A percentile compares a stretch with the other conserved stretches of the same genome.
Conservation (phyloP, 92 coral and sea anemone genomes). For the Zoanthus sansibaricus region DNA sequence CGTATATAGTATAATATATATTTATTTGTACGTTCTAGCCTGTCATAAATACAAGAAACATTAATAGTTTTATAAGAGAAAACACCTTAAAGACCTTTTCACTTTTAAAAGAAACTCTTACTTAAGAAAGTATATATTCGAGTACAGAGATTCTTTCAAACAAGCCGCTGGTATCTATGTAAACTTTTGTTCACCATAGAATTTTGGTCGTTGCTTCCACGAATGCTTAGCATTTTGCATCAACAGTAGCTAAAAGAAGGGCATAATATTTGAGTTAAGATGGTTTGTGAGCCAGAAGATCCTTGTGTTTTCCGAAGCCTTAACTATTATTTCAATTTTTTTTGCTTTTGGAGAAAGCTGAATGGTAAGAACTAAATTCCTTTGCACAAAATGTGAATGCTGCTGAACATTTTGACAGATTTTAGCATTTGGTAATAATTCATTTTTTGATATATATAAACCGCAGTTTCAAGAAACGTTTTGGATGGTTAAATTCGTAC, state of each 20-base stretch:
- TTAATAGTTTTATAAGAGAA: background rate
- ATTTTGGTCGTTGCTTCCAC: slow-evolving; percentile 38
- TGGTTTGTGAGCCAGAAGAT: background rate
- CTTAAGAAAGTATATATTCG: slow-evolving; percentile 2
- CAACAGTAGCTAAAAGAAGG: slow-evolving; percentile 34
- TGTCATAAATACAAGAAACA: background rate
- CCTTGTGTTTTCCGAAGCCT: background rate
- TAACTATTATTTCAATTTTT: background rate
- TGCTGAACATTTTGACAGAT: background rate
- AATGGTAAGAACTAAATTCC: slow-evolving; percentile 30
- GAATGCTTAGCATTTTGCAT: slow-evolving; percentile 45
- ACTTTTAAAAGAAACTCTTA: background rate
- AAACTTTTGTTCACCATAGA: slow-evolving; percentile 52
- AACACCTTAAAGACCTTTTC: background rate
- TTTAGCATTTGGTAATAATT: too few species aligned
- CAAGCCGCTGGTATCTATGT: slow-evolving; percentile 47
- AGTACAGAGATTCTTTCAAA: slow-evolving; percentile 34
- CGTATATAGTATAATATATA: too few species aligned
- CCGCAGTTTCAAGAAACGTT: background rate
- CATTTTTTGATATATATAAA: background rate
- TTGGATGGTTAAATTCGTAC: background rate
- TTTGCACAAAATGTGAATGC: slow-evolving; percentile 13
- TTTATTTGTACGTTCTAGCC: background rate
- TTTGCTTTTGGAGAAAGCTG: background rate
- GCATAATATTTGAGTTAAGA: background rate